These are phyloP conservation scores for Chinchilla lanigera DNA, from an alignment of 2,113 vertebrate species.

Conservation along the genomic window DNA sequence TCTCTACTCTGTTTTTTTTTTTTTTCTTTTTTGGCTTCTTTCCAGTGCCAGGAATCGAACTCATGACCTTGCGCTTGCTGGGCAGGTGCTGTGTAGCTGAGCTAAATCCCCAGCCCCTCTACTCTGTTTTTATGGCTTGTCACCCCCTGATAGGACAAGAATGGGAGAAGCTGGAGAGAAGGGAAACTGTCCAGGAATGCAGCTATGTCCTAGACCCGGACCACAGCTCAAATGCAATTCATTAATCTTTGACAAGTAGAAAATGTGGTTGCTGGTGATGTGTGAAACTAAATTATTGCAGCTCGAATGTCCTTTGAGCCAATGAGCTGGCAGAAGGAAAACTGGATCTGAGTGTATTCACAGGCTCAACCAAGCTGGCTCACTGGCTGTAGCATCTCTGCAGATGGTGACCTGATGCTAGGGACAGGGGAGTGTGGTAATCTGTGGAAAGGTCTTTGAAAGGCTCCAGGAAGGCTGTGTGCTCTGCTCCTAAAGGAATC, in stretches of 20 bases:
- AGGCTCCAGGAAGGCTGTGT: constrained; percentile 9
- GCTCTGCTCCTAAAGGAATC: constrained; percentile 18
- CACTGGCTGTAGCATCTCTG: neutral
- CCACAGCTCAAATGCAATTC: constrained; percentile 37
- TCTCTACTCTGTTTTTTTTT: neutral
- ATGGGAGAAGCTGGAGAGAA: neutral
- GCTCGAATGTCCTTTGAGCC: constrained; percentile 42
- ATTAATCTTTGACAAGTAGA: constrained; percentile 51
- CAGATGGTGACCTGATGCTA: neutral
- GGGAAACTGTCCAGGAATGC: neutral
- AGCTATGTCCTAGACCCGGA: neutral
- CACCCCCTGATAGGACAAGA: neutral
- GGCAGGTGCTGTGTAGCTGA: no score
- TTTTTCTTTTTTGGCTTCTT: no score
- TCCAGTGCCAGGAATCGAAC: no score
- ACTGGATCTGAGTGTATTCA: neutral
- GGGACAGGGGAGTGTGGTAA: neutral
- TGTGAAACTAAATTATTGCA: constrained; percentile 64
- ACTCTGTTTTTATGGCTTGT: constrained; percentile 16
- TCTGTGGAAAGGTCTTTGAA: constrained; percentile 41
- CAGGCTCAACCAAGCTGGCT: neutral
- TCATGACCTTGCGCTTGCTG: no score
- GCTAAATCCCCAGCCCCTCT: no score
- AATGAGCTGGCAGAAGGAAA: constrained; percentile 4
- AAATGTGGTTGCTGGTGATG: constrained; percentile 48